These are phyloP conservation scores for Globicephala melas DNA, from an alignment of 2,113 vertebrate species.

Conservation along the genomic window DNA sequence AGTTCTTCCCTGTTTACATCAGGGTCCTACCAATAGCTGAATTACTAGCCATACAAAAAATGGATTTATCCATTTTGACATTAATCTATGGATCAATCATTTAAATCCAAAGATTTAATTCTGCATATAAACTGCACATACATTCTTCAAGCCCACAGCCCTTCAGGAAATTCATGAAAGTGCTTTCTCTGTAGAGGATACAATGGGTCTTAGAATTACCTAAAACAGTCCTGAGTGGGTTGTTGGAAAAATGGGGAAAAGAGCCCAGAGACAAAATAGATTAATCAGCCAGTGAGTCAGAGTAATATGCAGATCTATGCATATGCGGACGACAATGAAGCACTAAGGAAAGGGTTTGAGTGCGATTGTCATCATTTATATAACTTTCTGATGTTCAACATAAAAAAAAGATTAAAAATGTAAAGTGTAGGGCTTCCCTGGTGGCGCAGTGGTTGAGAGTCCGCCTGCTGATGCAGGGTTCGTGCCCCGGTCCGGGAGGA, in stretches of 20 bases:
- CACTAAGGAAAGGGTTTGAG: neutral
- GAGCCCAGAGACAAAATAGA: neutral
- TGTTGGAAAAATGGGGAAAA: neutral
- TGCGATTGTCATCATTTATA: neutral
- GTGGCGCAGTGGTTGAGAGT: no score
- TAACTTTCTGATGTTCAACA: neutral
- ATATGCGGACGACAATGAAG: neutral
- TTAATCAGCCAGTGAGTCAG: neutral
- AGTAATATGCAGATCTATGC: accelerated
- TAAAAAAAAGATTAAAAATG: neutral
- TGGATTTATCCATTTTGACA: neutral
- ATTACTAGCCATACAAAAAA: neutral
- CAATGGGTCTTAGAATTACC: neutral
- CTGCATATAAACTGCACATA: neutral
- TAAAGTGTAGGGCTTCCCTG: neutral
- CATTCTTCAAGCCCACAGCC: neutral
- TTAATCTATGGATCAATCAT: neutral
- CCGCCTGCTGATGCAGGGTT: no score
- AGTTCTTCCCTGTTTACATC: neutral
- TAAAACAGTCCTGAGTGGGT: neutral
- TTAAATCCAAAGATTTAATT: neutral
- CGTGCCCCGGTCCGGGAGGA: no score
- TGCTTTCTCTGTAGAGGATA: neutral
- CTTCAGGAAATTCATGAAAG: neutral
- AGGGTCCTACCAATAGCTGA: neutral